Evolutionary conservation across 2,797 vertebrate species (phyloP).

Genomic region (Philypnodon macrostomus): DNA sequence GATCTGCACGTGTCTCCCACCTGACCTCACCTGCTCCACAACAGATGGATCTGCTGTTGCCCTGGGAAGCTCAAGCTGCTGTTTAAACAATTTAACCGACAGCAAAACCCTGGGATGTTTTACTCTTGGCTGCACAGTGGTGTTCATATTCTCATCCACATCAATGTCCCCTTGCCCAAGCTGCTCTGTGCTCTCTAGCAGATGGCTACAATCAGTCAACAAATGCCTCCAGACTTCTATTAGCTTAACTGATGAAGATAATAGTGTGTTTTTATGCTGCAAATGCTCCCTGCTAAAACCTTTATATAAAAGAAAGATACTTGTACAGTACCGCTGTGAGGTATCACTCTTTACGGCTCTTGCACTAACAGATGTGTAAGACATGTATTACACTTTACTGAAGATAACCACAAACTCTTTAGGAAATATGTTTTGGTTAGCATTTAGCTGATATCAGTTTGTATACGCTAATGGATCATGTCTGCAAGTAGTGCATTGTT

Average conservation of each 20-base stretch:
- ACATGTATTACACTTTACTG: too few species aligned
- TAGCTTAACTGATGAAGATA: slow-evolving; percentile 37
- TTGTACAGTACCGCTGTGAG: neutral
- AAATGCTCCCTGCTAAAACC: slow-evolving; percentile 8
- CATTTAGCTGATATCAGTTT: too few species aligned
- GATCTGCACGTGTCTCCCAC: slow-evolving; percentile 39
- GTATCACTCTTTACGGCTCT: slow-evolving; percentile 3
- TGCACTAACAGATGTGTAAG: slow-evolving; percentile 9
- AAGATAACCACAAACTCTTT: too few species aligned
- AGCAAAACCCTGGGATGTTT: slow-evolving; percentile 50
- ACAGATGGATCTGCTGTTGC: slow-evolving; percentile 56
- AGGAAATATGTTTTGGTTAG: too few species aligned
- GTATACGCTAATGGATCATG: too few species aligned
- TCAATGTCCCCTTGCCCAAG: slow-evolving; percentile 50
- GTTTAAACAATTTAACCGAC: slow-evolving; percentile 73
- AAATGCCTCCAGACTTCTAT: slow-evolving; percentile 28
- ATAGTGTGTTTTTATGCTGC: slow-evolving; percentile 36
- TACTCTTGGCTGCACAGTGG: slow-evolving; percentile 49
- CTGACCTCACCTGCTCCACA: slow-evolving; percentile 26
- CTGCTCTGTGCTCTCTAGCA: slow-evolving; percentile 42
- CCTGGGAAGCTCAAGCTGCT: slow-evolving; percentile 31
- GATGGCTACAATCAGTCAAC: slow-evolving; percentile 53
- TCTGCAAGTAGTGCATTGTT: too few species aligned
- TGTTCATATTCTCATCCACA: slow-evolving; percentile 63
- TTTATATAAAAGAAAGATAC: slow-evolving; percentile 4